phyloP scores from a whole-genome alignment of 2,797 vertebrate species.

The Lerista edwardsae region DNA sequence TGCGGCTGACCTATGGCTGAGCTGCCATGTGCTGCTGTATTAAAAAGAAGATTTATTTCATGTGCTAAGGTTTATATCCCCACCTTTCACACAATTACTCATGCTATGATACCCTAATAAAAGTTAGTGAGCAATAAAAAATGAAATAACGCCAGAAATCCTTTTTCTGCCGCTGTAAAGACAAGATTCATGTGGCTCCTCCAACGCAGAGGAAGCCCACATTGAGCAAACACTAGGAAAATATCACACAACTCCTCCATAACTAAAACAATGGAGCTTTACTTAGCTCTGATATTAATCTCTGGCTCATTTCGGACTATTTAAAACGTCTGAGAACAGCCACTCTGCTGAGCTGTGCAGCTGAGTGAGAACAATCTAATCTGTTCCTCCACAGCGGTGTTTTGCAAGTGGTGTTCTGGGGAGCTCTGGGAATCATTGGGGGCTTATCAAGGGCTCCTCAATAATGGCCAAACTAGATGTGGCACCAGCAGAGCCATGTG shows the following conservation, averaged over 20 bases:
- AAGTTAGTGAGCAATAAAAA: conserved; percentile 38
- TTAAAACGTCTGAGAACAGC: neutral
- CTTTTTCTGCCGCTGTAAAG: conserved; percentile 2
- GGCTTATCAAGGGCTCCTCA: neutral
- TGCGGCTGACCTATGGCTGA: conserved; percentile 29
- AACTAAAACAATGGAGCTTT: neutral
- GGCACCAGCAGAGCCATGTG: neutral
- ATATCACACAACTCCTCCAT: neutral
- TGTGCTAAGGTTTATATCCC: conserved; percentile 46
- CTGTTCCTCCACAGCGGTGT: neutral
- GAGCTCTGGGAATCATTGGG: neutral
- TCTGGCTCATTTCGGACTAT: neutral
- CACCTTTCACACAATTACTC: conserved; percentile 25
- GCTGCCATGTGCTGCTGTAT: conserved; percentile 16
- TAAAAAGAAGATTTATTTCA: conserved; percentile 31
- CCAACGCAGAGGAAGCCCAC: neutral
- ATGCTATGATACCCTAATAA: conserved; percentile 4
- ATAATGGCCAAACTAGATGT: neutral
- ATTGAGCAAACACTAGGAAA: neutral
- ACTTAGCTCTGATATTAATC: neutral
- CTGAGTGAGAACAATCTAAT: neutral
- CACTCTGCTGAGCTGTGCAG: neutral
- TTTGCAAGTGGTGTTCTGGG: neutral
- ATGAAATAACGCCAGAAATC: conserved; percentile 1
- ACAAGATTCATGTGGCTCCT: neutral